Evolutionary conservation across 2,888 invertebrate genomes (phyloP).

Genomic region (Apotomis turbidana): DNA sequence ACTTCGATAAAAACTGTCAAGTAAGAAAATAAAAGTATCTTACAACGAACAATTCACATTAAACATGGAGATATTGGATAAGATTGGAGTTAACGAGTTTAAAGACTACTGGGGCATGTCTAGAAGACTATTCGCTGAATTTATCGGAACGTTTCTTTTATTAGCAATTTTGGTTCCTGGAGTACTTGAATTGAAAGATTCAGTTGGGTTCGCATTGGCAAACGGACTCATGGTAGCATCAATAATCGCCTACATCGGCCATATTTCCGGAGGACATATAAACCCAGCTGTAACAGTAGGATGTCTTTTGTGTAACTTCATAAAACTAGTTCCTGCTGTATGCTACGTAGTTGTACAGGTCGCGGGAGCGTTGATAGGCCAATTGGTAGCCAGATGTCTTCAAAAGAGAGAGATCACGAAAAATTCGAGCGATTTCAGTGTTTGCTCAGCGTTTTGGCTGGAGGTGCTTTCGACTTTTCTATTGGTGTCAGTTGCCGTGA

Average conservation of each 20-base stretch:
- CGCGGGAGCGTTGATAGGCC: conserved; percentile 52
- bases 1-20: not conserved
- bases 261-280: conserved; percentile 50
- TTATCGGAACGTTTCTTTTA: conserved; percentile 23
- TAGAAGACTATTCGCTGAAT: conserved; percentile 17
- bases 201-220: conserved; percentile 3
- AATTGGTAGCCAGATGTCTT: conserved; percentile 15
- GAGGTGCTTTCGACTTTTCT: conserved; percentile 54
- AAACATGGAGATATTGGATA: conserved; percentile 8
- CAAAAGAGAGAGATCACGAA: not conserved
- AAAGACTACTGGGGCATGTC: conserved; percentile 7
- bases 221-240: conserved; percentile 17
- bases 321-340: conserved; percentile 52
- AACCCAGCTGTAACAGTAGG: conserved; percentile 57
- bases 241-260: conserved; percentile 29
- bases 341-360: conserved; percentile 52
- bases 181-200: not conserved
- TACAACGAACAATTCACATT: not conserved
- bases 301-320: conserved; percentile 48
- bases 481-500: conserved; percentile 48
- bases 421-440: not conserved
- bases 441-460: conserved; percentile 23
- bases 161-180: conserved; percentile 7
- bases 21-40: not conserved
- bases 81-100: conserved; percentile 18